Evolutionary conservation across 37 sponge, comb jelly and placozoan genomes (phyloP).

Genomic region (Agelas oroides): DNA sequence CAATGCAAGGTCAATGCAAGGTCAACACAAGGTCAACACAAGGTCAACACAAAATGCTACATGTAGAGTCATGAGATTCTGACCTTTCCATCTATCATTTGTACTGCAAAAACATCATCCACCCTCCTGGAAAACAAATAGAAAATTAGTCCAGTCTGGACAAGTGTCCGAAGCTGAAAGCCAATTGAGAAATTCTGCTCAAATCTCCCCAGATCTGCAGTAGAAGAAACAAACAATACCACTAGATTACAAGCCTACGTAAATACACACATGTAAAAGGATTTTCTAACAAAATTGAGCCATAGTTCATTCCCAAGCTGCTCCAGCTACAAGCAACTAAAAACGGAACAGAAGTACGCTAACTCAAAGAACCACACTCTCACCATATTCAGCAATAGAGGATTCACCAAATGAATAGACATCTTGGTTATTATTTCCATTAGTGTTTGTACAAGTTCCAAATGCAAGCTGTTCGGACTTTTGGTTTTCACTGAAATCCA

Average conservation of each 20-base stretch:
- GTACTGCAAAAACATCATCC: background rate
- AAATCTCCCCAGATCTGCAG: background rate
- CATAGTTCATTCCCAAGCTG: no score
- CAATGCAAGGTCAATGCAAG: no score
- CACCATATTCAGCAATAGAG: constrained; percentile 1
- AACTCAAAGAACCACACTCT: background rate
- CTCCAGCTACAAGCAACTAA: no score
- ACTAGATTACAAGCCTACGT: no score
- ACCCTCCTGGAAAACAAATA: constrained; percentile 5
- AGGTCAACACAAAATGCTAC: no score
- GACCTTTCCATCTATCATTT: background rate
- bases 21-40: no score
- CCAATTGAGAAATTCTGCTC: background rate
- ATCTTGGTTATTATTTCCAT: background rate
- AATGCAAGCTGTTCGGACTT: background rate
- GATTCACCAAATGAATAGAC: background rate
- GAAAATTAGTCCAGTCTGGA: background rate
- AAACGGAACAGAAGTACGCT: no score
- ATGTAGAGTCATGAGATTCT: no score
- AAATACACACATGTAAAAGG: no score
- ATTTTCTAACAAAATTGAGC: no score
- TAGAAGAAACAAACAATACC: background rate
- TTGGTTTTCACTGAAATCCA: background rate
- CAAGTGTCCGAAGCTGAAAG: background rate
- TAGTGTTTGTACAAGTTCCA: background rate